Base-by-base conservation (phyloP, 1,140 invertebrate genomes). In the Magallana ariakensis region DNA sequence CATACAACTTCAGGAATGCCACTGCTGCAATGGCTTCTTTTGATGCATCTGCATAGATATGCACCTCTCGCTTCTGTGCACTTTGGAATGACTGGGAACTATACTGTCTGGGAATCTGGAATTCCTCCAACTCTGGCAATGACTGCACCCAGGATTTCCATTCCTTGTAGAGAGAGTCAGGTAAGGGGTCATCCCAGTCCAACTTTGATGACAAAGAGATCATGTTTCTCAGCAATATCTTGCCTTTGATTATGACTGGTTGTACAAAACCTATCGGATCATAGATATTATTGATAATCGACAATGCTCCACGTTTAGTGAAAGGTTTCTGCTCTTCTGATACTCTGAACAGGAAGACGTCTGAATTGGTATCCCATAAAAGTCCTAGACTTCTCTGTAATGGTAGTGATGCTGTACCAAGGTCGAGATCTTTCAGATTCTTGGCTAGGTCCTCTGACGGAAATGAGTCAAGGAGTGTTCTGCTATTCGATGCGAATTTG, bases 21-120 rank as follows among this genome's bases (percentile, higher is more conserved):
- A 85, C 83, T 5, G 55, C 75, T 46, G 83, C 62, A 2, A 88
- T 80, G 7, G 83, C 87, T 53, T 66, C 6, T n/a, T 81, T 33
- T 9, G 83, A 85, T 46, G 87, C 83, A 85, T 85, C 87, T 26
- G 66, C 80, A 53, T 70, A 88, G 10, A 88, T 46, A 81, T 56
- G 57, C 11, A 88, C 10, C 55, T 88, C n/a, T n/a, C 13, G n/a
- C 9, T 53, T 94, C 92, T 87, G 95, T 93, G 93, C 94, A 95
- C 80, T 89, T 90, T 15, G 93, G 3, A 84, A 92, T 91, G 80
- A 85, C 33, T 84, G 87, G 57, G 70, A 22, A 46, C 70, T 16
- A 26, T 80, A 87, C 55, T 57, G 54, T 19, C 87, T 54, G 7
- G 84, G 87, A 46, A 88, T 82, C 19, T 62, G 7, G 46, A 83